phyloP scores from a whole-genome alignment of 2,113 vertebrate species.

The Tragelaphus buxtoni region DNA sequence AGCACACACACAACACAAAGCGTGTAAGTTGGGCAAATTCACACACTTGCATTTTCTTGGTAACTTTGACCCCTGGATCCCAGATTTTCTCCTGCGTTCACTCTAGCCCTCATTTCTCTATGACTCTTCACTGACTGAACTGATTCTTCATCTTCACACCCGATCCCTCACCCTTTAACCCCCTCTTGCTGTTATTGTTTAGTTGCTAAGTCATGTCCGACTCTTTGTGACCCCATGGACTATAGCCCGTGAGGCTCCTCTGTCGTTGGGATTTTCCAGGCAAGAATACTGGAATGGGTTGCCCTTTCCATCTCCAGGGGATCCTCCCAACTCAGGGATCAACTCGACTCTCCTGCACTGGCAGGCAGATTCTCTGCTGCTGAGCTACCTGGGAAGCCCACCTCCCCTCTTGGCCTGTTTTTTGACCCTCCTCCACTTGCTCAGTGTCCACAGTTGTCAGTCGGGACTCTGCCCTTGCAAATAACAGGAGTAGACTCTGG shows the following conservation, averaged over 20 bases:
- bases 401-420: background rate
- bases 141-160: fast-evolving
- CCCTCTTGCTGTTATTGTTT: background rate
- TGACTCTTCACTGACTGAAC: background rate
- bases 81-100: background rate
- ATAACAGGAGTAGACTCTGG: background rate
- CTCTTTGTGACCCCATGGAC: background rate
- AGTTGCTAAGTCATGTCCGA: background rate
- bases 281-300: background rate
- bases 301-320: background rate
- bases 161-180: background rate
- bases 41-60: background rate
- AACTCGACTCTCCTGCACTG: fast-evolving
- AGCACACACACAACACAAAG: background rate
- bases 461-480: background rate
- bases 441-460: fast-evolving
- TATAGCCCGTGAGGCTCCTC: background rate
- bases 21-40: background rate
- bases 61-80: background rate
- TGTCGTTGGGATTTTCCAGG: background rate
- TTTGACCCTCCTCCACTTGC: background rate
- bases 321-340: background rate
- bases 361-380: background rate
- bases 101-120: background rate
- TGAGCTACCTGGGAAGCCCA: background rate